phyloP scores from a whole-genome alignment of 2,888 invertebrate genomes.

The Oscheius sp. region DNA sequence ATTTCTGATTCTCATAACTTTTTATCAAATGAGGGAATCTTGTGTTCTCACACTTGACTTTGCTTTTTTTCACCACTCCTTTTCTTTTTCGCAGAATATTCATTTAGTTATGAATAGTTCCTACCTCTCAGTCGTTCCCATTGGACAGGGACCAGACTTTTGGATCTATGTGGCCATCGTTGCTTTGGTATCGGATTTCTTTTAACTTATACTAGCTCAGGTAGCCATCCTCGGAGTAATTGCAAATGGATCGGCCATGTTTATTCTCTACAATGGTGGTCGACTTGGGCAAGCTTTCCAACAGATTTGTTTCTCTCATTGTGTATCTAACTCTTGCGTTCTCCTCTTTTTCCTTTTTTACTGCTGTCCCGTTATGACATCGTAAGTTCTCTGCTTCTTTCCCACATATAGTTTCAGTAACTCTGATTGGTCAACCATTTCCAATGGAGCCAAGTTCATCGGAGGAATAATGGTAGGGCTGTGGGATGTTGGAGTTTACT shows the following conservation, averaged over 20 bases:
- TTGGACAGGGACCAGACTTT: background rate
- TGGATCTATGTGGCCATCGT: background rate
- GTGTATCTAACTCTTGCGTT: slow-evolving; percentile 4
- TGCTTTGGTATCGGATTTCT: background rate
- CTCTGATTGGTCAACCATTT: background rate
- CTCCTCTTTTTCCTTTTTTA: slow-evolving; percentile 23
- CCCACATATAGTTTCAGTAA: background rate
- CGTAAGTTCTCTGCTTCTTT: background rate
- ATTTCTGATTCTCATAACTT: too few species aligned
- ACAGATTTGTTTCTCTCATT: slow-evolving; percentile 28
- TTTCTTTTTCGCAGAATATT: too few species aligned
- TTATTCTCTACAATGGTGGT: slow-evolving; percentile 25
- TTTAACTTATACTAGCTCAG: background rate
- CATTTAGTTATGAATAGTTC: background rate
- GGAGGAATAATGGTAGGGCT: slow-evolving; percentile 24
- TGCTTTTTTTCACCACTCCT: too few species aligned
- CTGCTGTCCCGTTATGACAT: slow-evolving; percentile 6
- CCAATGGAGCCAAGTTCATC: slow-evolving; percentile 7
- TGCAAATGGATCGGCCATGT: slow-evolving; percentile 23
- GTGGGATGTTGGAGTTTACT: slow-evolving; percentile 27
- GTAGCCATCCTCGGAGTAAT: slow-evolving; percentile 17
- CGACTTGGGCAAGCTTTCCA: slow-evolving; percentile 13
- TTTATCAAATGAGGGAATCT: too few species aligned
- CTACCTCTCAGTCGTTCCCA: background rate
- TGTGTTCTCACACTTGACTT: too few species aligned